A percentile compares a stretch with the other conserved stretches of the same genome.
Evolutionary conservation across 2,797 vertebrate genomes (phyloP).

Genomic region (Babyrousa celebensis): DNA sequence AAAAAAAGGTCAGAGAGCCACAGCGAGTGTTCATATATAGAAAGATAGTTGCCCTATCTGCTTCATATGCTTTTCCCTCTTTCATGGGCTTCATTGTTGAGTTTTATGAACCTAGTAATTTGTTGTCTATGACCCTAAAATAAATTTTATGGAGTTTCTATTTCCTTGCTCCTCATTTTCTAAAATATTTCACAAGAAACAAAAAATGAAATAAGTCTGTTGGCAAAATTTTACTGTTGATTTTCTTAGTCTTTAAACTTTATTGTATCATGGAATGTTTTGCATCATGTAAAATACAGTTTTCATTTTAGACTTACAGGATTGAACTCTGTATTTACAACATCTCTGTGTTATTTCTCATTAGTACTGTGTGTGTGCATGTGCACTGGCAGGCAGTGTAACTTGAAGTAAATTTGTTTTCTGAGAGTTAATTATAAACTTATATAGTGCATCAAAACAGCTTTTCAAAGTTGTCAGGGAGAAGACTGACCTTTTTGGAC

Average conservation of each 20-base stretch:
- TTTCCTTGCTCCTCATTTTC: conserved; percentile 22
- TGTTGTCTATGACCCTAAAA: background rate
- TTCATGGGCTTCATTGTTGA: background rate
- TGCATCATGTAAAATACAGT: background rate
- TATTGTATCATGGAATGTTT: background rate
- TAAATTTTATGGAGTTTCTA: background rate
- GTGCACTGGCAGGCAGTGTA: background rate
- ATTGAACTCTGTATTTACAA: conserved; percentile 32
- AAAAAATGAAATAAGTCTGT: conserved; percentile 18
- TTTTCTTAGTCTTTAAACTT: conserved; percentile 39
- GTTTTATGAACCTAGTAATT: conserved; percentile 38
- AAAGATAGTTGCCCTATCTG: background rate
- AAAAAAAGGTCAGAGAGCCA: background rate
- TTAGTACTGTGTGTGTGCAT: background rate
- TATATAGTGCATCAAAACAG: conserved; percentile 3
- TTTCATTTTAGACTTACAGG: conserved; percentile 45
- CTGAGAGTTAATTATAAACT: conserved; percentile 24
- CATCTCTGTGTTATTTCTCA: background rate
- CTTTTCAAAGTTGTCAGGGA: conserved; percentile 42
- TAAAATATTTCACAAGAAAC: conserved; percentile 22
- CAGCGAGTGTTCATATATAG: background rate
- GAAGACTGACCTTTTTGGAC: background rate
- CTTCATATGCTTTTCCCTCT: background rate
- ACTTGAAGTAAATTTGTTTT: conserved; percentile 25
- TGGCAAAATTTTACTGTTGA: conserved; percentile 32